A percentile compares a stretch with the other conserved stretches of the same genome.
phyloP scores from a whole-genome alignment of 2,888 invertebrate genomes.

The Aporophyla nigra region DNA sequence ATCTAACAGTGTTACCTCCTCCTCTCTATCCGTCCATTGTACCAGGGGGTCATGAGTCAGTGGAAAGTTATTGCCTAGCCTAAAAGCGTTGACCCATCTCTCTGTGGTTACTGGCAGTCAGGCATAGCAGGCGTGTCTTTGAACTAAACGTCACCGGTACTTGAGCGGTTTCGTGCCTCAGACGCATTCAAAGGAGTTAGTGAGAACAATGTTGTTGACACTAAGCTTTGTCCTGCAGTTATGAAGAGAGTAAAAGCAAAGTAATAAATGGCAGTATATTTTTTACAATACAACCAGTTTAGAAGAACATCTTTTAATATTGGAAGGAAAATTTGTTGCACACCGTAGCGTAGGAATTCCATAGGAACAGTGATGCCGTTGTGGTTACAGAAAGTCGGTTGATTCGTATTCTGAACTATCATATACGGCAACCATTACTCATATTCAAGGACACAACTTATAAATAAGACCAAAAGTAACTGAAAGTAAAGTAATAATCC shows the following conservation, averaged over 20 bases:
- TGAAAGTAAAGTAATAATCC: background rate
- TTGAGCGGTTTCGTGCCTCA: background rate
- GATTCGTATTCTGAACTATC: background rate
- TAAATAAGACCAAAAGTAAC: background rate
- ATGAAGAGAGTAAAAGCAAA: background rate
- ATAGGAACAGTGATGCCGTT: no score
- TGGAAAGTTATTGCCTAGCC: conserved; percentile 20
- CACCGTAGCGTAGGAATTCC: background rate
- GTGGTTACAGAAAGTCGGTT: background rate
- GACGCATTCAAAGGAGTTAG: conserved; percentile 20
- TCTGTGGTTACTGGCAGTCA: conserved; percentile 13
- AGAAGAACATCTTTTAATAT: background rate
- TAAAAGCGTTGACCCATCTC: conserved; percentile 24
- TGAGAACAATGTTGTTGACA: background rate
- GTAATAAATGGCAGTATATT: background rate
- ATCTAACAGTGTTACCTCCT: conserved; percentile 21
- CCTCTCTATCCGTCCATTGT: conserved; percentile 15
- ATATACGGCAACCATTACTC: background rate
- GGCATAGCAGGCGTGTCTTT: conserved; percentile 22
- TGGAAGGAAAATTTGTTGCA: background rate
- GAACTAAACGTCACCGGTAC: conserved; percentile 12
- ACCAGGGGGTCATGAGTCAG: conserved; percentile 39
- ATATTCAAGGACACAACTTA: background rate
- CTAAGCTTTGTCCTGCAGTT: background rate
- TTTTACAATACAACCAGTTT: background rate